Evolutionary conservation across 2,888 invertebrate species (phyloP), one percentile per base, ranked within the genome.

Genomic region (Melieria crassipennis): DNA sequence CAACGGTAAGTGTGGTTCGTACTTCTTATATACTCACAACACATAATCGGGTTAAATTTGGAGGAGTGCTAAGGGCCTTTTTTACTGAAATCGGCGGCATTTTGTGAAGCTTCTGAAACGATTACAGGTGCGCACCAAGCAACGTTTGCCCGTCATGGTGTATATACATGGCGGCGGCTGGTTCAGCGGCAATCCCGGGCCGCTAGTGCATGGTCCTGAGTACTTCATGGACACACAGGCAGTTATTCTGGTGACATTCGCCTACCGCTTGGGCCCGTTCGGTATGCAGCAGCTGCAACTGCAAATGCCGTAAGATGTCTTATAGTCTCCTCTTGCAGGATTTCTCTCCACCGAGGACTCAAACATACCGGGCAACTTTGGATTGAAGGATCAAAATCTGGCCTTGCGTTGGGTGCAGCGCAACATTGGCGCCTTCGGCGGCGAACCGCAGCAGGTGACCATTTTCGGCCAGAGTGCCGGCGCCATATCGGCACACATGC

Each of bases 121-220:
- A 2, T 5, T 9, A 9, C 52, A 70, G 47, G 11, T n/a, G 11
- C 43, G 13, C 11, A 16, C 60, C 7, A 43, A 43, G 55, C 63
- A 52, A 5, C 9, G 11, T 5, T 67, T 86, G 4, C 88, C 89
- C 0, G 89, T 89, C 0, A 87, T 89, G 87, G 87, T 89, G 1
- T 89, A 87, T 70, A 88, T 89, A 70, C 88, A 88, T 78, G 89
- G 88, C 56, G 89, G 89, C 0, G 89, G 87, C 10, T 89, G 87
- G 79, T 87, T 89, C 75, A 84, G 88, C 5, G 89, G 89, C 7
- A 80, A 85, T 1, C 85, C 87, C 0, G 83, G 82, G 47, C 88
- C 87, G 13, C 76, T 78, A 10, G 73, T 87, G 13, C 80, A 85
- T 46, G 89, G 89, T 3, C 88, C 89, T 0, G 87, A 89, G 75